Conservation (phyloP, 2,797 vertebrate species). For the Pipistrellus kuhlii region DNA sequence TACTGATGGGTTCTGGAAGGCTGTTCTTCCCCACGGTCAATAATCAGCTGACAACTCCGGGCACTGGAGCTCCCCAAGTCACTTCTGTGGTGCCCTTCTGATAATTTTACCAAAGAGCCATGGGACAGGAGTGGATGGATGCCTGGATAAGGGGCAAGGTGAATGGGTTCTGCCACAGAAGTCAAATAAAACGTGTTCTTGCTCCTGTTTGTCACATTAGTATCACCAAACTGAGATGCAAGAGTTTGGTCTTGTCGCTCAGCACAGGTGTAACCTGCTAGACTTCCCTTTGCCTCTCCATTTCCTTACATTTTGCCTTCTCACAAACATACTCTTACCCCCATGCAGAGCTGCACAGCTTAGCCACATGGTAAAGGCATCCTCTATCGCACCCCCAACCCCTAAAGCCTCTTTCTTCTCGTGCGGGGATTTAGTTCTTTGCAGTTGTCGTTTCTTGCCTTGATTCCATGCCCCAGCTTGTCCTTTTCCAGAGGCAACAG, state of each 20-base stretch:
- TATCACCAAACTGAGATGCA: not conserved
- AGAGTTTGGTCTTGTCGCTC: not conserved
- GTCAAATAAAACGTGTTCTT: not conserved
- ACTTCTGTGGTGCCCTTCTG: not conserved
- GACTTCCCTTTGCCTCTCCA: not conserved
- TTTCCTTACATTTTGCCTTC: not conserved
- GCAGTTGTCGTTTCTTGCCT: not conserved
- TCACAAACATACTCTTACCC: too few relatives aligned
- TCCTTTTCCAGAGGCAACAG: slow-evolving; percentile 39
- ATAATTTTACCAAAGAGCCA: not conserved
- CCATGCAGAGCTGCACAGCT: not conserved
- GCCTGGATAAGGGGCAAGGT: not conserved
- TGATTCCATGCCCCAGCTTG: slow-evolving; percentile 4
- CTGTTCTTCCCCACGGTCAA: not conserved
- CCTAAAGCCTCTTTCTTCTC: not conserved
- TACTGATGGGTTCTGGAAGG: not conserved
- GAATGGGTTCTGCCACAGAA: not conserved
- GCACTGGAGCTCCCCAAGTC: not conserved
- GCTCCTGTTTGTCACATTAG: too few relatives aligned
- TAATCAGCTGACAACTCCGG: accelerated
- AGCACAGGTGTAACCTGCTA: not conserved
- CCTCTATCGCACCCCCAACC: not conserved
- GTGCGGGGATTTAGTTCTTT: not conserved
- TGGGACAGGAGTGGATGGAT: not conserved
- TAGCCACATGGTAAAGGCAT: not conserved